Conservation (phyloP, 2,888 invertebrate species). For the Drosophila quinaria region DNA sequence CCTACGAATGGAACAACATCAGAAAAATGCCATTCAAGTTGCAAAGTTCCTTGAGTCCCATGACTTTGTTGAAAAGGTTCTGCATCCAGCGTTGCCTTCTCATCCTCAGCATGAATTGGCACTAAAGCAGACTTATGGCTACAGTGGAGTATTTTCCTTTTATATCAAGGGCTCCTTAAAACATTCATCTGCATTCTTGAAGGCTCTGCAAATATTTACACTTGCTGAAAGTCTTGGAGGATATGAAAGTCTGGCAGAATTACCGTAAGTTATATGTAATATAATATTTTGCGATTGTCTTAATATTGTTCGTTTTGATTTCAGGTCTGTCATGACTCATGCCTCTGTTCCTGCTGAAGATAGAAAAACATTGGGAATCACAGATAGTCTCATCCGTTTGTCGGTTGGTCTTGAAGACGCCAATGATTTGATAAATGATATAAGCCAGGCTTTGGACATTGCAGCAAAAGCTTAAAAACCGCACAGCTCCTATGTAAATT, state of each 20-base stretch:
- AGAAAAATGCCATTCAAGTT: slow-evolving; percentile 91
- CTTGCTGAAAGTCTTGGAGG: slow-evolving; percentile 98
- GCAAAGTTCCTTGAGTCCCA: slow-evolving; percentile 94
- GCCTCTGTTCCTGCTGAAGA: slow-evolving; percentile 94
- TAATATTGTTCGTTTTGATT: slow-evolving; percentile 56
- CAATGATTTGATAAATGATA: slow-evolving; percentile 93
- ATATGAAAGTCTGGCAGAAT: slow-evolving; percentile 96
- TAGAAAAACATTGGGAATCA: slow-evolving; percentile 91
- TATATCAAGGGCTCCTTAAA: slow-evolving; percentile 92
- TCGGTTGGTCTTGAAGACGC: slow-evolving; percentile 96
- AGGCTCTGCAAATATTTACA: slow-evolving; percentile 91
- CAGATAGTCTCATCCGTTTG: slow-evolving; percentile 93
- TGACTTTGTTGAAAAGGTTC: slow-evolving; percentile 91
- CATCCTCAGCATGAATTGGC: slow-evolving; percentile 95
- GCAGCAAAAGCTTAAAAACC: slow-evolving; percentile 69
- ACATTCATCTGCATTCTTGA: slow-evolving; percentile 91
- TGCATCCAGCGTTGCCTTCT: slow-evolving; percentile 94
- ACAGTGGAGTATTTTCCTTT: slow-evolving; percentile 97
- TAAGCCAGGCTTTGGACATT: slow-evolving; percentile 91
- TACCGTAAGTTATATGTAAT: slow-evolving; percentile 90
- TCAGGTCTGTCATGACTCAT: slow-evolving; percentile 96
- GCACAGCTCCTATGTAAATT: not conserved
- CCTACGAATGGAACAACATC: slow-evolving; percentile 96
- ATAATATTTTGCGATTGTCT: not conserved
- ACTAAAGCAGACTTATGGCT: slow-evolving; percentile 93